These are phyloP conservation scores for Hyles vespertilio DNA, from an alignment of 1,140 invertebrate genomes.

Conservation along the genomic window DNA sequence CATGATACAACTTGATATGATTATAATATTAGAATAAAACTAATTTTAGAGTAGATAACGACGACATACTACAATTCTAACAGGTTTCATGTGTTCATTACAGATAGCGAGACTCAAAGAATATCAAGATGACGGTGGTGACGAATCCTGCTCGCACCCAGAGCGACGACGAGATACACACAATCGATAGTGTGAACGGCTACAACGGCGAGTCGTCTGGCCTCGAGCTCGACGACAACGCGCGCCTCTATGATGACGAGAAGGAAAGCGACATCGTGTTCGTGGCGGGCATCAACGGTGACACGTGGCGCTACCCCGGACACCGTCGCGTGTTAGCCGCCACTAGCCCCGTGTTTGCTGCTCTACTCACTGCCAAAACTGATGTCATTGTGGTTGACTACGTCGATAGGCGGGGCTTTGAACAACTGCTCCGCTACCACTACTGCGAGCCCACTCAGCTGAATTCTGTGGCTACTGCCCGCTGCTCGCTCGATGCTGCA, in stretches of 20 bases:
- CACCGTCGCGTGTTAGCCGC: constrained; percentile 80
- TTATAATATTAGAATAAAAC: no score
- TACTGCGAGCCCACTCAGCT: constrained; percentile 79
- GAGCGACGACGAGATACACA: constrained; percentile 43
- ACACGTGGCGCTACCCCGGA: constrained; percentile 80
- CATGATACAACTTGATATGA: no score
- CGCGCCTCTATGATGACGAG: constrained; percentile 75
- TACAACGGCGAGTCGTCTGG: constrained; percentile 18
- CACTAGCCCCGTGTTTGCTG: constrained; percentile 74
- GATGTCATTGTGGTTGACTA: constrained; percentile 75
- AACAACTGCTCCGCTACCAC: constrained; percentile 81
- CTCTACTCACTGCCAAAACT: constrained; percentile 65
- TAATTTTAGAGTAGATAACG: no score
- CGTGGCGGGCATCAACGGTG: constrained; percentile 78
- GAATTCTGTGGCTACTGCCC: constrained; percentile 79
- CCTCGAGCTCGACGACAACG: constrained; percentile 26
- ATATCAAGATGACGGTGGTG: constrained; percentile 58
- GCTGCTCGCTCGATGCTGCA: constrained; percentile 80
- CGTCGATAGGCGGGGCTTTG: constrained; percentile 82
- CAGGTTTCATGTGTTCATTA: constrained; percentile 27
- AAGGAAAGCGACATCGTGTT: constrained; percentile 81
- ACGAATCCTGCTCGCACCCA: constrained; percentile 60
- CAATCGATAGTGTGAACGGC: constrained; percentile 25
- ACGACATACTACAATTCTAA: neutral
- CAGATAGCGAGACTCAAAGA: constrained; percentile 29